A percentile compares a stretch with the other conserved stretches of the same genome.
phyloP scores from a whole-genome alignment of 2,888 invertebrate species.

The Drosophila neoperkinsi region DNA sequence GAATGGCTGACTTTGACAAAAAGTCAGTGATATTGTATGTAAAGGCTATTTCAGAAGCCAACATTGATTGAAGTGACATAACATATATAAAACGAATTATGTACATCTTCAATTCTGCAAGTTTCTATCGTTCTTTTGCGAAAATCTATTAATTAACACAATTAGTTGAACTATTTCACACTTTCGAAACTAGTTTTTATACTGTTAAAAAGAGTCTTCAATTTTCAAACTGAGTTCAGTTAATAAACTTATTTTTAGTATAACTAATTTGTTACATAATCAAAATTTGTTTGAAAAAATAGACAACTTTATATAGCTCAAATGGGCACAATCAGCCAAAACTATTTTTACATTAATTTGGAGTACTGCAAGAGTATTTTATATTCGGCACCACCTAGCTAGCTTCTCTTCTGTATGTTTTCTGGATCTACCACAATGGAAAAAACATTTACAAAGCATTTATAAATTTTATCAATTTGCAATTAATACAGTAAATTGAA shows the following conservation, averaged over 20 bases:
- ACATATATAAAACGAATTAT: background rate
- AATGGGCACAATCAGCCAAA: background rate
- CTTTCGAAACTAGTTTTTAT: background rate
- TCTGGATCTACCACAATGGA: constrained; percentile 12
- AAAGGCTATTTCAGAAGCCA: background rate
- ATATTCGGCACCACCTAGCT: background rate
- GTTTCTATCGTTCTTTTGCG: background rate
- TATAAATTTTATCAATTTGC: constrained; percentile 11
- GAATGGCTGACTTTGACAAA: background rate
- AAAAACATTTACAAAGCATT: constrained; percentile 6
- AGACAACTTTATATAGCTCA: background rate
- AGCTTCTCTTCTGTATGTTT: too few relatives aligned
- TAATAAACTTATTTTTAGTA: background rate
- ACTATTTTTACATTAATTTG: background rate
- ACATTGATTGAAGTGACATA: background rate
- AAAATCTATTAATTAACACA: constrained; percentile 8
- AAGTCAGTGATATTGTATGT: background rate
- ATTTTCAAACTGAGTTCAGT: background rate
- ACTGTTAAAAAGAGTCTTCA: too few relatives aligned
- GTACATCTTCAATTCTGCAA: background rate
- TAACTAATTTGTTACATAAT: background rate
- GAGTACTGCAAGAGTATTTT: background rate
- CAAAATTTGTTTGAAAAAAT: background rate
- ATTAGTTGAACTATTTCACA: constrained; percentile 10
- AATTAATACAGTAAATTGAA: background rate